Evolutionary conservation across 1,140 invertebrate species (phyloP), one percentile per base, ranked within the genome.

Genomic region (Pseudomyrmex flavicornis): DNA sequence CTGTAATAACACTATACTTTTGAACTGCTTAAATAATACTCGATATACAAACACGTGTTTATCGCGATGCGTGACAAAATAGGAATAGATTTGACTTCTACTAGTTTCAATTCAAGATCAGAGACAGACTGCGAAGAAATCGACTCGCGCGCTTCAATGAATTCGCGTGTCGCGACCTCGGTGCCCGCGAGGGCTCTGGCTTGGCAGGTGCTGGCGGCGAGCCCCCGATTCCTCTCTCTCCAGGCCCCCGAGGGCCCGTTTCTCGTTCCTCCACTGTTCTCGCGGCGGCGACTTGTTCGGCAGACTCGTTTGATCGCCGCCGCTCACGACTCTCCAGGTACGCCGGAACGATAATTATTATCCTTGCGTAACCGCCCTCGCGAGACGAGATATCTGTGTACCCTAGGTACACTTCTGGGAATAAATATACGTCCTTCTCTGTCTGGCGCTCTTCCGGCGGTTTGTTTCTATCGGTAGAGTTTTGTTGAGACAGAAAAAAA

Each of bases 301-400:
- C 74, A 84, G 82, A 83, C 83, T 85, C 90, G 89, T 89, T 88
- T 90, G 89, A 91, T 91, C 90, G 84, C 62, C 77, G 74, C 84
- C 86, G 89, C 89, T 87, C 89, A 87, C 58, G 80, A 86, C 82
- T 89, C 73, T 85, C 35, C 86, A 68, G 84, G 76, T 85, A 89
- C 79, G 66, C 50, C 58, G 76, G 83, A 70, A 89, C 63, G 87
- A 90, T 91, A 87, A 91, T 91, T 89, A 90, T 89, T 89, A 89
- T 89, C 80, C 88, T 91, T 90, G 87, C 87, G 85, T 88, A 91
- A 91, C 84, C 83, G 83, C 76, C 84, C 83, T 84, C 83, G 35
- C 35, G 58, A 68, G 83, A 76, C 84, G 84, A 88, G 84, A 88
- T 85, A 85, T 88, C 83, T 75, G 74, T 84, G 65, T 84, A 82